Evolutionary conservation across 2,797 vertebrate species (phyloP).

Genomic region (Eutrigla gurnardus): DNA sequence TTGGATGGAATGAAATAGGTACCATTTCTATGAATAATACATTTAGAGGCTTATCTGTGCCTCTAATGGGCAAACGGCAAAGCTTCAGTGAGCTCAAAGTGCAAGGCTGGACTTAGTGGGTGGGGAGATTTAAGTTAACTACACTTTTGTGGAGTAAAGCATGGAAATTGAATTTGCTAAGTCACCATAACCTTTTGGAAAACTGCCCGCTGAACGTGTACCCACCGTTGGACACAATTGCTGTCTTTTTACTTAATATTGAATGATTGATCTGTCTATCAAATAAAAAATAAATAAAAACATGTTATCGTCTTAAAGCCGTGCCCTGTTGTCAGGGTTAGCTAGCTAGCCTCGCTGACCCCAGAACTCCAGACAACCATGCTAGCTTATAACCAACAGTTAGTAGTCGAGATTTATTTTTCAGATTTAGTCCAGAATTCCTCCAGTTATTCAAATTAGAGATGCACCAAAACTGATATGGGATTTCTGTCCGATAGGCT

Average conservation of each 20-base stretch:
- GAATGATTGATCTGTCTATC: not conserved
- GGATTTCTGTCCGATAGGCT: too few species aligned
- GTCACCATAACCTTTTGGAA: conserved; percentile 26
- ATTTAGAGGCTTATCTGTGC: conserved; percentile 57
- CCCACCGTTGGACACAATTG: not conserved
- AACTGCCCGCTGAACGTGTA: not conserved
- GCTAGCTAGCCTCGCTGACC: too few species aligned
- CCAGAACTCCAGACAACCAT: not conserved
- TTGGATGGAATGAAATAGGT: conserved; percentile 48
- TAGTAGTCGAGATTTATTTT: not conserved
- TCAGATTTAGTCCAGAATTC: not conserved
- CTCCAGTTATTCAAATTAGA: not conserved
- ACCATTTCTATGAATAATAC: conserved; percentile 55
- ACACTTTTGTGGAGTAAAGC: conserved; percentile 39
- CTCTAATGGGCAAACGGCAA: conserved; percentile 49
- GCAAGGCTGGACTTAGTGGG: conserved; percentile 18
- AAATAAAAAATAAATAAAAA: not conserved
- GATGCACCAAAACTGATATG: too few species aligned
- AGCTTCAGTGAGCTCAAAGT: conserved; percentile 45
- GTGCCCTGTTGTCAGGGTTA: not conserved
- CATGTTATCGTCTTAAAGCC: not conserved
- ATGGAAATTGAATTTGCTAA: not conserved
- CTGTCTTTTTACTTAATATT: not conserved
- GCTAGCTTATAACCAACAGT: not conserved
- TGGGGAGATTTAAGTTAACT: conserved; percentile 34